phyloP scores from a whole-genome alignment of 2,113 vertebrate species.

The Dicrurus megarhynchus region DNA sequence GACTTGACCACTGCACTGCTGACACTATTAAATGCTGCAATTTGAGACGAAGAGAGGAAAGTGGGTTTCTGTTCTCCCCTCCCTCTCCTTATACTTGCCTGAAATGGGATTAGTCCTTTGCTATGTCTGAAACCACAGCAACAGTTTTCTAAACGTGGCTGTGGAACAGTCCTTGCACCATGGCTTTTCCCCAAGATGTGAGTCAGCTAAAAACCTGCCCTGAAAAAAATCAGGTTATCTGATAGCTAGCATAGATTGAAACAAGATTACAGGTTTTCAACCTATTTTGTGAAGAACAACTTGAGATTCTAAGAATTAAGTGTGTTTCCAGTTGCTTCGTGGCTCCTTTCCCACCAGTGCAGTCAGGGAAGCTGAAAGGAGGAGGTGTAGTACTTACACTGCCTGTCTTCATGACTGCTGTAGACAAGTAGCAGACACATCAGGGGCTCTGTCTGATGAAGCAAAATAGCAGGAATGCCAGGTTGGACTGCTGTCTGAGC shows the following conservation, averaged over 20 bases:
- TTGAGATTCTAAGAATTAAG: not conserved
- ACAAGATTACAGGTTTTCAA: not conserved
- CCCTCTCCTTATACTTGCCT: not conserved
- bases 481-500: not conserved
- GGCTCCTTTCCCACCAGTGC: not conserved
- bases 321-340: not conserved
- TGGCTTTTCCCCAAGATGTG: not conserved
- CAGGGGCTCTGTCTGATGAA: not conserved
- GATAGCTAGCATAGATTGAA: not conserved
- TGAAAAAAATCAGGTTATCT: not conserved
- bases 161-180: not conserved
- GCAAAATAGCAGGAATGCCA: not conserved
- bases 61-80: not conserved
- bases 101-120: not conserved
- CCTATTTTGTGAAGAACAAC: not conserved
- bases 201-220: not conserved
- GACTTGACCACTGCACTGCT: not conserved
- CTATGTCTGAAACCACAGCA: not conserved
- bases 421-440: not conserved
- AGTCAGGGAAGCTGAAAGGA: not conserved
- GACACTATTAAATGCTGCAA: not conserved
- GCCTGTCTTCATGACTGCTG: not conserved
- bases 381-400: rapidly evolving
- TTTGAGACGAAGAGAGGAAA: not conserved
- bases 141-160: not conserved